Base-by-base conservation (phyloP, 1,140 invertebrate species). In the Pseudomyrmex flavicornis region DNA sequence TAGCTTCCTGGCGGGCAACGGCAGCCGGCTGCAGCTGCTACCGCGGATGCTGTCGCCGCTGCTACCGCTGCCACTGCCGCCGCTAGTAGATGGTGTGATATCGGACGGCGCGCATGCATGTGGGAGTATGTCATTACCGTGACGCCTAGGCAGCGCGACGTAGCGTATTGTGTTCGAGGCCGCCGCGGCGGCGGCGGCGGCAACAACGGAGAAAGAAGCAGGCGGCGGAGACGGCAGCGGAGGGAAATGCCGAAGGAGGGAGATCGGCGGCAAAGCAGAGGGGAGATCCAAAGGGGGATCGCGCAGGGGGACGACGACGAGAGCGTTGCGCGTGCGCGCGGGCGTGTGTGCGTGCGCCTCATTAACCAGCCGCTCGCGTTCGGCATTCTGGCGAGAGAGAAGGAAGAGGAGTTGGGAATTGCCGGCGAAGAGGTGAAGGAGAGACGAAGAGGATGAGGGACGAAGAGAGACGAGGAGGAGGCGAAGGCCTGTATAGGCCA, bases 71-170 rank as follows among this genome's bases (percentile, higher is more conserved):
- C 76, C 77, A 56, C 68, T 69, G 61, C 82, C 46, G 77, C 73
- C 83, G 77, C 84, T 86, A 83, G 72, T 88, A 86, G 86, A 80
- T 87, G 70, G 72, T 80, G 85, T 77, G 85, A 84, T 87, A 87
- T 87, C 87, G 76, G 80, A 83, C 74, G 72, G 79, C 85, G 70
- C 80, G 88, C 58, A 88, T 89, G 86, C 84, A 89, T 91, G 91
- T 92, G 89, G 91, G 91, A 92, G 92, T 92, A 91, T 91, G 90
- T 93, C 91, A 92, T 93, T 93, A 93, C 89, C 89, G 91, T 91
- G 90, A 92, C 90, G 90, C 91, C 90, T 91, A 92, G 92, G 90
- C 91, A 88, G 92, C 83, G 89, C 87, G 91, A 90, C 88, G 91
- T 87, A 86, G 87, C 82, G 91, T 89, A 92, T 93, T 93, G 92